These are phyloP conservation scores for Patagioenas fasciata DNA, from an alignment of 2,113 vertebrate species.

Conservation along the genomic window DNA sequence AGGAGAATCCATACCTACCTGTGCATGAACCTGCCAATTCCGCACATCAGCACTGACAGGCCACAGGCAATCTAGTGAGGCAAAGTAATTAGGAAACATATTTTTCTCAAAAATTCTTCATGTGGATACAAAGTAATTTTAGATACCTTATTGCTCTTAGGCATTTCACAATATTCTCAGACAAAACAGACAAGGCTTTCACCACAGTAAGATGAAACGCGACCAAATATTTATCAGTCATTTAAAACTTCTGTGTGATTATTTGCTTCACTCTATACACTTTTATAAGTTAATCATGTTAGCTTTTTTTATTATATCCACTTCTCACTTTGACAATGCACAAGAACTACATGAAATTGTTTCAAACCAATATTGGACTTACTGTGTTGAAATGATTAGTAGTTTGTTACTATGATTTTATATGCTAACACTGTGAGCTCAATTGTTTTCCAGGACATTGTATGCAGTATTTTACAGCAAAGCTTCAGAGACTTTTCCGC, in stretches of 20 bases:
- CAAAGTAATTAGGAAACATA: background rate
- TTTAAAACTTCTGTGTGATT: background rate
- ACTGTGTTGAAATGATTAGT: background rate
- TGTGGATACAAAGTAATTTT: background rate
- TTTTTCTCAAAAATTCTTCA: background rate
- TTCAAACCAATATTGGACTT: background rate
- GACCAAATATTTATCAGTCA: background rate
- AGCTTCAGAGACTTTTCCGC: background rate
- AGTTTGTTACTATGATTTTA: background rate
- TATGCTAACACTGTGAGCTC: background rate
- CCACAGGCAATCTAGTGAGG: background rate
- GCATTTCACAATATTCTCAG: background rate
- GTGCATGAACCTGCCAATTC: background rate
- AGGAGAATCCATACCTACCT: background rate
- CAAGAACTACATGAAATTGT: background rate
- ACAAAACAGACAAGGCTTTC: background rate
- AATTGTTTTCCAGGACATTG: background rate
- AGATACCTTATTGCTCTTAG: background rate
- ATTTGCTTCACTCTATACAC: background rate
- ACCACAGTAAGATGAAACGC: background rate
- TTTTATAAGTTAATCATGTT: background rate
- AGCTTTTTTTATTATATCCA: background rate
- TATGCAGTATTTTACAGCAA: constrained; percentile 18
- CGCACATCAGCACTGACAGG: background rate
- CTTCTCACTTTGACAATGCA: background rate